Conservation (phyloP, 2,113 vertebrate genomes). For the Diglossa brunneiventris region DNA sequence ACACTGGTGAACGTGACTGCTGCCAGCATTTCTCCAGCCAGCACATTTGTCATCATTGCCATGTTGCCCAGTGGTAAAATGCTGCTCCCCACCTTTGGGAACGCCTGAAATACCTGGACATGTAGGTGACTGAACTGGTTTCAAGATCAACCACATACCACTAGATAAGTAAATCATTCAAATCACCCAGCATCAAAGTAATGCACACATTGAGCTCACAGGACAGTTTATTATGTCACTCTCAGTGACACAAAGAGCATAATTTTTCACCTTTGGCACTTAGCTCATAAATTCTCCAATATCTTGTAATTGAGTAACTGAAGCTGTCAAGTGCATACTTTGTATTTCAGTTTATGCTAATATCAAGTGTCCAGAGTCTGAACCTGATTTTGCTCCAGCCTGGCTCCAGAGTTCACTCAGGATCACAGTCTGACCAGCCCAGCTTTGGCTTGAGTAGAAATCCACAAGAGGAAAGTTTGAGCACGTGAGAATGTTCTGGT, state of each 20-base stretch:
- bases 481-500: rapidly evolving
- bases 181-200: background rate
- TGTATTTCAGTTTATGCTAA: background rate
- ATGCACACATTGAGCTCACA: rapidly evolving
- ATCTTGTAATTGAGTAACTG: background rate
- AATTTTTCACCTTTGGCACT: background rate
- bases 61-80: background rate
- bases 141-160: background rate
- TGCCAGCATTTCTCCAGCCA: background rate
- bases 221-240: background rate
- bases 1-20: background rate
- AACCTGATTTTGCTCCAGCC: background rate
- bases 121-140: background rate
- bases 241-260: background rate
- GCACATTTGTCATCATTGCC: background rate
- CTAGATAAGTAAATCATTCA: background rate
- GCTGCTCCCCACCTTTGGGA: background rate
- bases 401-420: background rate
- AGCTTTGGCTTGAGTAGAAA: rapidly evolving
- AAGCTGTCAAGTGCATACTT: background rate
- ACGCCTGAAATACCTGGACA: background rate
- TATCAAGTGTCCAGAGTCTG: background rate
- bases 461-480: background rate
- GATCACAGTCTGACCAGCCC: background rate
- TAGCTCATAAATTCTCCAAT: background rate